Percentiles rank a stretch among this genome's conserved stretches.
Conservation (phyloP, 2,797 vertebrate species). For the Salarias fasciatus region DNA sequence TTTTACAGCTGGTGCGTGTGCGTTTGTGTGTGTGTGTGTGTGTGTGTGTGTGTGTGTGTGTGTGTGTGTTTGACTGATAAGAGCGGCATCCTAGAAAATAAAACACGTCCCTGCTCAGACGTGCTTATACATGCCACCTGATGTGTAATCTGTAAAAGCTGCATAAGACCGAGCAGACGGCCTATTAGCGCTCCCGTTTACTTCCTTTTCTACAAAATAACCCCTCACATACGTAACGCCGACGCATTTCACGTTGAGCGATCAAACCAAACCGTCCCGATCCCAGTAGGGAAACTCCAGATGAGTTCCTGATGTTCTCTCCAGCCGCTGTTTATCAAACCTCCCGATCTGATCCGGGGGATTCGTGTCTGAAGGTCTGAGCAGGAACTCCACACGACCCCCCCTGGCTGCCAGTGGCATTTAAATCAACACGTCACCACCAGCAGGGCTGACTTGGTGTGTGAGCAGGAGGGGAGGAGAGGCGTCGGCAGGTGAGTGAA, state of each 20-base stretch:
- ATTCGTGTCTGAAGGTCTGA: slow-evolving; percentile 28
- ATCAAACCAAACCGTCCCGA: slow-evolving; percentile 17
- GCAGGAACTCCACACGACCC: slow-evolving; percentile 28
- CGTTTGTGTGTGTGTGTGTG: slow-evolving; percentile 23
- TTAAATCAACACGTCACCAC: slow-evolving; percentile 49
- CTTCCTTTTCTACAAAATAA: neutral
- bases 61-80: slow-evolving; percentile 10
- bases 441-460: slow-evolving; percentile 37
- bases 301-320: slow-evolving; percentile 13
- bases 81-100: slow-evolving; percentile 14
- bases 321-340: slow-evolving; percentile 18
- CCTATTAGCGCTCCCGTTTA: neutral
- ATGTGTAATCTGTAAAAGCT: slow-evolving; percentile 1
- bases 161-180: slow-evolving; percentile 10
- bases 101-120: slow-evolving; percentile 15
- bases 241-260: neutral
- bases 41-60: slow-evolving; percentile 19
- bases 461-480: slow-evolving; percentile 9
- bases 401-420: slow-evolving; percentile 29
- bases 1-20: slow-evolving; percentile 44
- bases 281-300: neutral
- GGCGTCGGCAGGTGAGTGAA: slow-evolving; percentile 24
- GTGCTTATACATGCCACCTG: slow-evolving; percentile 31
- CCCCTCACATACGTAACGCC: too few relatives aligned
- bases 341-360: slow-evolving; percentile 9